These are phyloP conservation scores for Picathartes gymnocephalus DNA, from an alignment of 2,113 vertebrate species.

Conservation along the genomic window DNA sequence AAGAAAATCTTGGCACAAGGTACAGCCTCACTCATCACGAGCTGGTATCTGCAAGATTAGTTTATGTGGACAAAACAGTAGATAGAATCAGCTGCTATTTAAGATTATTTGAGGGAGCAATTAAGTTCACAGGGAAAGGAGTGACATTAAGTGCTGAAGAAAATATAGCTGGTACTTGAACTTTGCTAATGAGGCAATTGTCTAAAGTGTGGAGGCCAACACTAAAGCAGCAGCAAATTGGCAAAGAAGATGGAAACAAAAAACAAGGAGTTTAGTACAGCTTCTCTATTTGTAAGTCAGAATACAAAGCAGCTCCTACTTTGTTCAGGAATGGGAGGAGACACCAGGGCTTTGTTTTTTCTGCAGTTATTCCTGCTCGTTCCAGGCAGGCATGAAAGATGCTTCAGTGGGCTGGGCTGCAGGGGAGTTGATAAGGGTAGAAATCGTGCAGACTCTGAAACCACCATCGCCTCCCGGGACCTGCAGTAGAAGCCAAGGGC, in stretches of 20 bases:
- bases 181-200: background rate
- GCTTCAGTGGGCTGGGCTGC: background rate
- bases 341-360: background rate
- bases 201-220: background rate
- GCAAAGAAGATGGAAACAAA: background rate
- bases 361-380: background rate
- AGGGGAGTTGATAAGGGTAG: background rate
- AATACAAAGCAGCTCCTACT: background rate
- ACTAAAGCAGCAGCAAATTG: background rate
- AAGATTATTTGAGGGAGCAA: background rate
- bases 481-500: background rate
- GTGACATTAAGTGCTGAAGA: background rate
- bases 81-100: background rate
- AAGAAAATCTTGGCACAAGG: background rate
- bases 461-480: background rate
- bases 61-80: background rate
- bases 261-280: background rate
- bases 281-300: background rate
- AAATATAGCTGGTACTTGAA: background rate
- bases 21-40: background rate
- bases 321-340: background rate
- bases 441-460: accelerated
- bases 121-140: background rate
- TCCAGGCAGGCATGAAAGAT: background rate
- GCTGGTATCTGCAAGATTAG: background rate